Percentiles rank a stretch among this genome's conserved stretches.
Evolutionary conservation across 2,888 invertebrate species (phyloP).

Genomic region (Diarsia rubi): DNA sequence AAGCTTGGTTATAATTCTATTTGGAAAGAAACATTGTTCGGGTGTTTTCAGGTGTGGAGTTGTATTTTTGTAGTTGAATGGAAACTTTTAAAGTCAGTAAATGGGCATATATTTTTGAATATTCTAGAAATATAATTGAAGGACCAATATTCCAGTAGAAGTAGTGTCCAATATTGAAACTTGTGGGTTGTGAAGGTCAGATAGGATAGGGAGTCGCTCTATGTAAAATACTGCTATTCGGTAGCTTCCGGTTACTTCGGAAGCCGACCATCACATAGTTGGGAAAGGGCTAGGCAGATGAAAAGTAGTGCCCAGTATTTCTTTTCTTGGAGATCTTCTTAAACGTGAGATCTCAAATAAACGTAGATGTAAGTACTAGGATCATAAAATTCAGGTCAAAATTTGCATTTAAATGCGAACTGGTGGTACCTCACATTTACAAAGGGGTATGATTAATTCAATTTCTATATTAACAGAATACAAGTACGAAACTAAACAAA

Average conservation of each 20-base stretch:
- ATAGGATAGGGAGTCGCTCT: too few relatives aligned
- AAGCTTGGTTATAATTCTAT: conserved; percentile 74
- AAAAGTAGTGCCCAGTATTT: too few relatives aligned
- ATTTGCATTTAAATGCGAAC: conserved; percentile 33
- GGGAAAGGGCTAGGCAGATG: too few relatives aligned
- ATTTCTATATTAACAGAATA: conserved; percentile 42
- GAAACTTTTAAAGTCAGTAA: not conserved
- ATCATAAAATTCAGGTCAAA: conserved; percentile 16
- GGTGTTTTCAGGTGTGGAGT: conserved; percentile 11
- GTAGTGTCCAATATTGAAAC: too few relatives aligned
- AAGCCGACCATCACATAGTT: too few relatives aligned
- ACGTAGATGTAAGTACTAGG: not conserved
- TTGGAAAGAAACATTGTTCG: conserved; percentile 57
- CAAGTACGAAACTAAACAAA: conserved; percentile 44
- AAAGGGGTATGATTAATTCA: conserved; percentile 39
- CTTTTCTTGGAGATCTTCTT: not conserved
- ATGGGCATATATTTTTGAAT: not conserved
- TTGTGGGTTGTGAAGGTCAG: too few relatives aligned
- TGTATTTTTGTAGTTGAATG: conserved; percentile 2
- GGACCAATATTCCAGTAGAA: too few relatives aligned
- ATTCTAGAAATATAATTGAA: not conserved
- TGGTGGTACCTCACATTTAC: conserved; percentile 3
- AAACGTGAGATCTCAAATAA: not conserved
- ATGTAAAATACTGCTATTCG: too few relatives aligned
- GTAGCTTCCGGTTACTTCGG: too few relatives aligned